These are phyloP conservation scores for Erethizon dorsatum DNA, from an alignment of 2,797 vertebrate genomes.

Conservation along the genomic window DNA sequence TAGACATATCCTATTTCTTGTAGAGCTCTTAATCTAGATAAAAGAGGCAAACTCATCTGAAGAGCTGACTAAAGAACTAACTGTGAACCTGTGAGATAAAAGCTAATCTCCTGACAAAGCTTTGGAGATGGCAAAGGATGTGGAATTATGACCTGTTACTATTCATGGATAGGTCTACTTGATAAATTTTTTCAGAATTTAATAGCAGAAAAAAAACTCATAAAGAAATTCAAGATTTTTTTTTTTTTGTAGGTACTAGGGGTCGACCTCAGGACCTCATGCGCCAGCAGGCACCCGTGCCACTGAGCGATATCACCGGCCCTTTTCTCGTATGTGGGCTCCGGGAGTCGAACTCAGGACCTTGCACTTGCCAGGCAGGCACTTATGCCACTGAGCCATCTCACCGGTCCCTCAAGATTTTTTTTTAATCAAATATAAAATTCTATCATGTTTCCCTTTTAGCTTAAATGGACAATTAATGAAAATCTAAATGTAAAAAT, in stretches of 20 bases:
- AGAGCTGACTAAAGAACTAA: not conserved
- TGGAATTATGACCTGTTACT: slow-evolving; percentile 14
- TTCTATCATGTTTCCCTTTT: not conserved
- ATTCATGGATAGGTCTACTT: not conserved
- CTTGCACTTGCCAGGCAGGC: no score
- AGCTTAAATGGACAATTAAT: not conserved
- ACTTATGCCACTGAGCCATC: no score
- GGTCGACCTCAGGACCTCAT: no score
- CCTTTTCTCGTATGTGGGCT: no score
- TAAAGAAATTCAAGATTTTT: not conserved
- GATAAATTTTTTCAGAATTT: slow-evolving; percentile 50
- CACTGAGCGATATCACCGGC: no score
- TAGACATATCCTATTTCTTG: slow-evolving; percentile 31
- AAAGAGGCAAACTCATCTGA: not conserved
- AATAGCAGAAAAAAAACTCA: not conserved
- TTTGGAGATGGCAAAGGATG: not conserved
- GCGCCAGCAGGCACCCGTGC: no score
- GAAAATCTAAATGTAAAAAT: slow-evolving; percentile 46
- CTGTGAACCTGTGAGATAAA: slow-evolving; percentile 5
- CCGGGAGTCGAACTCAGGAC: no score
- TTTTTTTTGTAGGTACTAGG: not conserved
- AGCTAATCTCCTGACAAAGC: not conserved
- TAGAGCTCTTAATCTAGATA: slow-evolving; percentile 23
- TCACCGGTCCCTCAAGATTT: not conserved
- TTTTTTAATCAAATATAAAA: slow-evolving; percentile 27